A percentile compares a stretch with the other conserved stretches of the same genome.
Conservation (phyloP, 2,113 vertebrate genomes). For the Ceratotherium simum region DNA sequence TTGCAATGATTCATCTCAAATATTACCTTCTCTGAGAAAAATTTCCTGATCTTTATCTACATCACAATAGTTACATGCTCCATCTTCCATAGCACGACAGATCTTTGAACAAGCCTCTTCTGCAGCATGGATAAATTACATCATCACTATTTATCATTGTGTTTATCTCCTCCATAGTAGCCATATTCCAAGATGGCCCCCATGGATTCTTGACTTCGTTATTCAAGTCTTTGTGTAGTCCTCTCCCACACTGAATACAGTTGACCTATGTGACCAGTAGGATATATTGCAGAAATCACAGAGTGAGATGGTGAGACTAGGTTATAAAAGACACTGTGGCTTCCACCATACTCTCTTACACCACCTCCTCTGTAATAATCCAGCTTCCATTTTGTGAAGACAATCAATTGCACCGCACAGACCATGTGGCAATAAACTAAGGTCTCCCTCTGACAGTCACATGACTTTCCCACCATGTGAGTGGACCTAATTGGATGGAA, state of each 20-base stretch:
- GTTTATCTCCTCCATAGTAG: neutral
- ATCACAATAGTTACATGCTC: neutral
- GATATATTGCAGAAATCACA: neutral
- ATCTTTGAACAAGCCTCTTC: neutral
- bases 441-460: neutral
- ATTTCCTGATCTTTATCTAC: neutral
- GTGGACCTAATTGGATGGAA: neutral
- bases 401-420: neutral
- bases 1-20: neutral
- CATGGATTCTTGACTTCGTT: neutral
- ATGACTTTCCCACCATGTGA: neutral
- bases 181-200: neutral
- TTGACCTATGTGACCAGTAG: neutral
- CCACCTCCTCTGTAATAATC: neutral
- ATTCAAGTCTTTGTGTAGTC: neutral
- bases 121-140: neutral
- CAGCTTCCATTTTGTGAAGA: slow-evolving; percentile 8
- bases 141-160: neutral
- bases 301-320: neutral
- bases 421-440: neutral
- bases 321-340: neutral
- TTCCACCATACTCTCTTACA: neutral
- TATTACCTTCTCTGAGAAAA: neutral
- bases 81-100: neutral
- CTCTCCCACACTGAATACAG: neutral